Base-by-base conservation (phyloP, 2,113 vertebrate species). In the Butastur rufipennis region DNA sequence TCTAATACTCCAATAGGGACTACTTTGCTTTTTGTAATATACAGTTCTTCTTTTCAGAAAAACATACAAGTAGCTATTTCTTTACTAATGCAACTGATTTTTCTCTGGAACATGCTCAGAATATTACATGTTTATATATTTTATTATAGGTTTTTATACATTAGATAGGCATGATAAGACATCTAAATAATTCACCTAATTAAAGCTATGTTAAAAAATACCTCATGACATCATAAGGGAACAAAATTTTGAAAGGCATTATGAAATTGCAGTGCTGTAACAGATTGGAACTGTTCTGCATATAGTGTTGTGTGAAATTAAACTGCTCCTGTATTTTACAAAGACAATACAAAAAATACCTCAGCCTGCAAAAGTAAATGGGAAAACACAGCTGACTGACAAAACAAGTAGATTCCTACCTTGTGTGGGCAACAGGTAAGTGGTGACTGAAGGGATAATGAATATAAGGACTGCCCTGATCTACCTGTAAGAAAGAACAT, bases 141-240 rank as follows among this genome's bases (percentile, higher is more conserved):
- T 96, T 94, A 16, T 42, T 50, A 20, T 22, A 80, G 16, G 3
- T 70, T 92, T 84, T 82, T 72, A n/a, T 45, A 29, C 7, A 45
- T 58, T 74, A 31, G 55, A 67, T 72, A 95, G 13, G 50, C 23
- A 20, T 15, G 65, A 62, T 72, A n/a, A 56, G 58, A 80, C 70
- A 82, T 79, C 91, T 94, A 98, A 97, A 93, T 96, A 6, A 92
- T 83, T 88, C 38, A 84, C 55, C 81, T 59, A 81, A 96, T 80
- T 92, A 59, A 67, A 92, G 4, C 48, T 53, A 21, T 42, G 29
- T 71, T 65, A 81, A 96, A 79, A 94, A 89, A 77, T 26, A 77
- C 26, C 52, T 82, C 13, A 66, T 92, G 86, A 84, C 26, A 47
- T 81, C 29, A 52, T 63, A 90, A 80, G 23, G 58, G 38, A 93